A percentile compares a stretch with the other conserved stretches of the same genome.
phyloP scores from a whole-genome alignment of 2,113 vertebrate species.

The Megaceryle maxima region DNA sequence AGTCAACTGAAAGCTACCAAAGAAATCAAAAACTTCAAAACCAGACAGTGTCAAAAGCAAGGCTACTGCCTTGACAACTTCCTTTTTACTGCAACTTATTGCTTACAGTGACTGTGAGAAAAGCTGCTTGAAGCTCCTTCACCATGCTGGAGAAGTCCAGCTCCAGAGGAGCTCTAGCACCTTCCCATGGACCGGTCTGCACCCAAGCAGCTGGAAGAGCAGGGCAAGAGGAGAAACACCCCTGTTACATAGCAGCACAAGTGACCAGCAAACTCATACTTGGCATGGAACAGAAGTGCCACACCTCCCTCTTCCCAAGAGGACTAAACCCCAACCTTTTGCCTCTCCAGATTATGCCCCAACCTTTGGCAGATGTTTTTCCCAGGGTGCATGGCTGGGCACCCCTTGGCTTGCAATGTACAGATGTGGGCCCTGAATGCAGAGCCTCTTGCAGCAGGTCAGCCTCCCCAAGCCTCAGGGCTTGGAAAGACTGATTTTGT shows the following conservation, averaged over 20 bases:
- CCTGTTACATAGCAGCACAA: not conserved
- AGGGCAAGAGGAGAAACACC: not conserved
- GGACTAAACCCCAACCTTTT: not conserved
- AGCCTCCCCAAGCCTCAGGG: not conserved
- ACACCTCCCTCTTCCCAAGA: not conserved
- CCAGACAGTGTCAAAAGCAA: not conserved
- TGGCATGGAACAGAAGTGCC: not conserved
- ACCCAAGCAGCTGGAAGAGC: not conserved
- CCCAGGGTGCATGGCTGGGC: too few relatives aligned
- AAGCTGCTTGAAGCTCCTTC: not conserved
- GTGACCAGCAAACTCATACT: not conserved
- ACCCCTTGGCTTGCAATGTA: not conserved
- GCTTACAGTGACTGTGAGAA: not conserved
- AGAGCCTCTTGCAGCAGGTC: not conserved
- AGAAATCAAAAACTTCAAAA: conserved; percentile 26
- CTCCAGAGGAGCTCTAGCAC: not conserved
- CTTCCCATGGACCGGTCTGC: not conserved
- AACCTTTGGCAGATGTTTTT: not conserved
- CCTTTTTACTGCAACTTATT: not conserved
- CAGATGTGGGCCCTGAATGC: not conserved
- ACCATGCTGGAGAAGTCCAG: not conserved
- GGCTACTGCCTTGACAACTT: not conserved
- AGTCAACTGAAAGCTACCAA: not conserved
- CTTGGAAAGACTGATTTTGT: not conserved
- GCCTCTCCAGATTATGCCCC: not conserved